Evolutionary conservation across 2,797 vertebrate species (phyloP).

Genomic region (Choloepus didactylus): DNA sequence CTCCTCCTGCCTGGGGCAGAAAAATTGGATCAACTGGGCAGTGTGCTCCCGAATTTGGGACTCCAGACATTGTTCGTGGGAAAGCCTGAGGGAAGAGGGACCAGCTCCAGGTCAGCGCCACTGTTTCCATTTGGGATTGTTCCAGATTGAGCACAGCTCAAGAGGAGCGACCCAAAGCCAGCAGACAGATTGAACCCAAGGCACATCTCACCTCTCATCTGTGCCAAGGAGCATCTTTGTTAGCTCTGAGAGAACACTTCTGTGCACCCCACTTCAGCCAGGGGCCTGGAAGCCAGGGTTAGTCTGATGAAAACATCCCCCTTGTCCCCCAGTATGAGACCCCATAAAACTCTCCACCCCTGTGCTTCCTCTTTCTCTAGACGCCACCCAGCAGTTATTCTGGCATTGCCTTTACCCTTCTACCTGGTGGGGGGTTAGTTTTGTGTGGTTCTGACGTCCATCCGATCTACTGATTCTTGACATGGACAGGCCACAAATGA

Average conservation of each 20-base stretch:
- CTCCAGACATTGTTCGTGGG: background rate
- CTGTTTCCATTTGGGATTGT: background rate
- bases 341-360: background rate
- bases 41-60: background rate
- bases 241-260: background rate
- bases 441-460: background rate
- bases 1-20: background rate
- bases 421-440: background rate
- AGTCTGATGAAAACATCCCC: too few species aligned
- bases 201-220: background rate
- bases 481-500: background rate
- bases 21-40: background rate
- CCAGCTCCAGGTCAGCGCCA: background rate
- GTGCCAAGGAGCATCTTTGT: background rate
- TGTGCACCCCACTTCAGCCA: background rate
- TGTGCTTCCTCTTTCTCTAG: background rate
- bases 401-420: background rate
- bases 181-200: too few species aligned
- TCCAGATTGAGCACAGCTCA: background rate
- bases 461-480: background rate
- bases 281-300: background rate
- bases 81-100: background rate
- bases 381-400: background rate
- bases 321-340: background rate
- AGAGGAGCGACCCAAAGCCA: background rate